These are phyloP conservation scores for Sciurus vulgaris DNA, from an alignment of 2,797 vertebrate species.

Conservation along the genomic window DNA sequence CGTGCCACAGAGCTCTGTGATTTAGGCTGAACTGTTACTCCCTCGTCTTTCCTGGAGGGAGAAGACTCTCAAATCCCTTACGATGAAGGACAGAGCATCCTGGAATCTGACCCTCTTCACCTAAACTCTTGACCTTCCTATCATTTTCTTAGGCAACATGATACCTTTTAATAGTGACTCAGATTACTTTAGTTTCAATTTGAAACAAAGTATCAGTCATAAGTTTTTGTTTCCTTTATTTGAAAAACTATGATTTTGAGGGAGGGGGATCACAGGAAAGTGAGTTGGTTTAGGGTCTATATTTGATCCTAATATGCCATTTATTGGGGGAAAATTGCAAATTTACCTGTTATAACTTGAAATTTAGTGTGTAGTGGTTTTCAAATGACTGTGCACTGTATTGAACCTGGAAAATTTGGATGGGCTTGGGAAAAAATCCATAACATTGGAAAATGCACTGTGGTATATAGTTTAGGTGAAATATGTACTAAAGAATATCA, in stretches of 20 bases:
- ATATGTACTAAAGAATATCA: slow-evolving; percentile 5
- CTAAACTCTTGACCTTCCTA: background rate
- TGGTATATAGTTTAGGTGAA: slow-evolving; percentile 68
- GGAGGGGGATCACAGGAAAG: background rate
- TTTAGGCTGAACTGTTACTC: background rate
- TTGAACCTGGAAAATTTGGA: slow-evolving; percentile 46
- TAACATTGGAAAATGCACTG: slow-evolving; percentile 70
- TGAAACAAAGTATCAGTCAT: background rate
- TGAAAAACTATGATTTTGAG: slow-evolving; percentile 8
- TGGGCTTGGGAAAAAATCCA: slow-evolving; percentile 67
- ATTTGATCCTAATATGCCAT: background rate
- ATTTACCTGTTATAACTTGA: background rate
- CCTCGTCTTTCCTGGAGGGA: background rate
- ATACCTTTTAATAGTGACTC: background rate
- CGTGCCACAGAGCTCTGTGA: background rate
- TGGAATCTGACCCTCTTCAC: background rate
- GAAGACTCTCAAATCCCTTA: background rate
- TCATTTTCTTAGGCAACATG: background rate
- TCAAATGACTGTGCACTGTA: background rate
- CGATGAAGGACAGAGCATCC: background rate
- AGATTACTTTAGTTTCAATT: background rate
- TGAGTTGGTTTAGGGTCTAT: background rate
- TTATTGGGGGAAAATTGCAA: background rate
- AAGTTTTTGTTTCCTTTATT: slow-evolving; percentile 3
- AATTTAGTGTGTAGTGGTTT: slow-evolving; percentile 46